Evolutionary conservation across 2,113 vertebrate species (phyloP), one percentile per base, ranked within the genome.

Genomic region (Eurypyga helias): DNA sequence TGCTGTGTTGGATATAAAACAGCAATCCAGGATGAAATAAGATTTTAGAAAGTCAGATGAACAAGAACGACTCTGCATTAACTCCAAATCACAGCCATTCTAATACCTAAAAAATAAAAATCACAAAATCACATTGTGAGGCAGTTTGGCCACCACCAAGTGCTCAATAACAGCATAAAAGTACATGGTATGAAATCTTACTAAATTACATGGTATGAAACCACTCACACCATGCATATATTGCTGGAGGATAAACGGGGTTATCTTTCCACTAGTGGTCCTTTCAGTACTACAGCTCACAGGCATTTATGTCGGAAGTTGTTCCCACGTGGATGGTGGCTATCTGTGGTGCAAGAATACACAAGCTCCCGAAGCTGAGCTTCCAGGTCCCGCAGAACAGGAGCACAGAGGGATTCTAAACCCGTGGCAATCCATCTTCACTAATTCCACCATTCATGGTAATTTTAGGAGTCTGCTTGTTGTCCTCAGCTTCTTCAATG

Each of bases 401-500:
- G 49, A 95, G 52, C 65, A 49, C 43, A 9, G 13, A 34, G 33
- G 7, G 13, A 52, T 85, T 65, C 90, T 97, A 98, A 75, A 93
- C 61, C 34, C 71, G 79, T 36, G 75, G n/a, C 52, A 46, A 65
- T 43, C 58, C 91, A 36, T 97, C 95, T 97, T 85, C 94, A 29
- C 58, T 91, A 90, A 77, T 33, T 45, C 34, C 33, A 11, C 84
- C 43, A 13, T 97, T 80, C 13, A 72, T 19, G 34, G 83, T 67
- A 82, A 97, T 84, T 85, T 97, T 98, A 71, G 91, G 90, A 83
- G 94, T 83, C 77, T 95, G 52, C 49, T 95, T 41, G 25, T 78
- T 48, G 77, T 96, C 97, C 21, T 78, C 92, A 20, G 94, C 87
- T 26, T 94, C 94, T n/a, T 97, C 97, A 23, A 97, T 87, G 8